Evolutionary conservation across 2,888 invertebrate species (phyloP).

Genomic region (Marasmarcha lunaedactyla): DNA sequence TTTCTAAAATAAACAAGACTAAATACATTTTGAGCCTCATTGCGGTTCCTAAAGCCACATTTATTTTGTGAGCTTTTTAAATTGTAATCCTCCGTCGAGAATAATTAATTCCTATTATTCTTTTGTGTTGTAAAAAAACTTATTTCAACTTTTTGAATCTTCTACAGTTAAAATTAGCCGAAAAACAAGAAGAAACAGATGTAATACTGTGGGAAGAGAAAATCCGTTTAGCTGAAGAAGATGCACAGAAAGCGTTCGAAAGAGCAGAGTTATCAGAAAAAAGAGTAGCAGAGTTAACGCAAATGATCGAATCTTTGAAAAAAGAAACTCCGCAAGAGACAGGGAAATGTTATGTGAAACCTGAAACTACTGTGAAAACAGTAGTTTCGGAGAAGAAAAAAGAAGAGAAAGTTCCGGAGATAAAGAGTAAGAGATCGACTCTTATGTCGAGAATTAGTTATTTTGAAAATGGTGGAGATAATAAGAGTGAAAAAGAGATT

Average conservation of each 20-base stretch:
- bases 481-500: slow-evolving; percentile 20
- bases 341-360: slow-evolving; percentile 5
- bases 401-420: slow-evolving; percentile 14
- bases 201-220: slow-evolving; percentile 78
- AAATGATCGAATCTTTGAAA: slow-evolving; percentile 7
- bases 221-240: slow-evolving; percentile 76
- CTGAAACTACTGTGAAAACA: slow-evolving; percentile 16
- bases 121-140: too few species aligned
- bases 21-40: too few species aligned
- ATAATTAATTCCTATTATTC: too few species aligned
- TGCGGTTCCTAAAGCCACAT: too few species aligned
- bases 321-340: slow-evolving; percentile 8
- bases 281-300: slow-evolving; percentile 21
- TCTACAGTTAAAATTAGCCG: slow-evolving; percentile 68
- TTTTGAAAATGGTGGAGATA: slow-evolving; percentile 43
- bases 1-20: too few species aligned
- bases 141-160: too few species aligned
- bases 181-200: slow-evolving; percentile 75
- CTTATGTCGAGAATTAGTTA: slow-evolving; percentile 52
- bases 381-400: slow-evolving; percentile 21
- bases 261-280: slow-evolving; percentile 68
- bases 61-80: too few species aligned
- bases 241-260: slow-evolving; percentile 71
- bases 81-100: too few species aligned
- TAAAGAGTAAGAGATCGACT: slow-evolving; percentile 22